Conservation (phyloP, 2,797 vertebrate genomes). For the Poeciliopsis paucimaculata region DNA sequence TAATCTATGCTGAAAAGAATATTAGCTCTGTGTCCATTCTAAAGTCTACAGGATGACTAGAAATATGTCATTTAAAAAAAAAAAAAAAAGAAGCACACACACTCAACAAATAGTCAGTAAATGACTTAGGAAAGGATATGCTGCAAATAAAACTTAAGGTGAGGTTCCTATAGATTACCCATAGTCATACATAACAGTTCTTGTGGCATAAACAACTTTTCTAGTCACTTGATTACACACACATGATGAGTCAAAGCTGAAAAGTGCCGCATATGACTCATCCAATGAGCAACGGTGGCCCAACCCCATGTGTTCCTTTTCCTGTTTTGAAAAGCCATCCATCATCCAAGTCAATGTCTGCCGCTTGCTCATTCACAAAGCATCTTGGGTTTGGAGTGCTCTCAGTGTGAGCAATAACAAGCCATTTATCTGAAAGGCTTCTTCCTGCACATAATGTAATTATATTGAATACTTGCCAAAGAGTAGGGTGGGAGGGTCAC, state of each 20-base stretch:
- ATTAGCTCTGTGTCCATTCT: too few species aligned
- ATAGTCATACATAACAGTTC: background rate
- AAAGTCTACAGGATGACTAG: too few species aligned
- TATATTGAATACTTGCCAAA: conserved; percentile 66
- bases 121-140: background rate
- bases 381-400: conserved; percentile 40
- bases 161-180: background rate
- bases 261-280: background rate
- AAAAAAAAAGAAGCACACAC: background rate
- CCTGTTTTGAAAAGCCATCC: conserved; percentile 44
- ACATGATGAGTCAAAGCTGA: conserved; percentile 1
- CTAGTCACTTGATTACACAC: background rate
- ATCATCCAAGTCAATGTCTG: conserved; percentile 17
- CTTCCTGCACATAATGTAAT: conserved; percentile 71
- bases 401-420: conserved; percentile 51
- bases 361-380: conserved; percentile 51
- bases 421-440: conserved; percentile 66
- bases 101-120: background rate
- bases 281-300: background rate
- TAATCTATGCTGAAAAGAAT: too few species aligned
- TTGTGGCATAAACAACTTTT: background rate
- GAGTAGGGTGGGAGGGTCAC: conserved; percentile 35
- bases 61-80: background rate
- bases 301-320: background rate
- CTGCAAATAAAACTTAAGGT: background rate